These are phyloP conservation scores for Actinemys pallida DNA, from an alignment of 2,113 vertebrate genomes.

Conservation along the genomic window DNA sequence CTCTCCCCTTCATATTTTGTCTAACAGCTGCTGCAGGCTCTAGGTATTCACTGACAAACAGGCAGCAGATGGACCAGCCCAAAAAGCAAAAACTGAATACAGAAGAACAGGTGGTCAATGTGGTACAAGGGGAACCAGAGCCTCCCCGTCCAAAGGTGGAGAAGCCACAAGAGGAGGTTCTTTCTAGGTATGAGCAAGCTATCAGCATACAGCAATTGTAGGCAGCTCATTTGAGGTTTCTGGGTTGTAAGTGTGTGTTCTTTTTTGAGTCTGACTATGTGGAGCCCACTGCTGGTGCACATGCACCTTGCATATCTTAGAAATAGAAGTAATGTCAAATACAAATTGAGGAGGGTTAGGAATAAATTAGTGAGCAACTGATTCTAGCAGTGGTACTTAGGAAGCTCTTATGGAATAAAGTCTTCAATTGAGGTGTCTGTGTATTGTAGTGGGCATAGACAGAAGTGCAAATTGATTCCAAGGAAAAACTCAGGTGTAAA, in stretches of 20 bases:
- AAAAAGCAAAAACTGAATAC: background rate
- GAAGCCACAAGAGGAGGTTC: background rate
- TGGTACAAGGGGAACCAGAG: background rate
- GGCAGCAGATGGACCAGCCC: too few species aligned
- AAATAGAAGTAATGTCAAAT: background rate
- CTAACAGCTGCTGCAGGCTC: background rate
- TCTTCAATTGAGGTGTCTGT: background rate
- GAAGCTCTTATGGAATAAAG: background rate
- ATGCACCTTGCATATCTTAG: background rate
- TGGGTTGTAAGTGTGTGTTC: background rate
- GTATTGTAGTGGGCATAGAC: background rate
- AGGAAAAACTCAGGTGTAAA: background rate
- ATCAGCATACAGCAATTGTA: background rate
- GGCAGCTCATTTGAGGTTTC: background rate
- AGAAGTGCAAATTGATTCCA: background rate
- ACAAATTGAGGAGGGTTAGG: background rate
- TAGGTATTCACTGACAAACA: background rate
- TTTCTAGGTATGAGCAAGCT: background rate
- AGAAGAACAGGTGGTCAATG: background rate
- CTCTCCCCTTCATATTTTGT: background rate
- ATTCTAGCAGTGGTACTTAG: background rate
- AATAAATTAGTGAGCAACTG: background rate
- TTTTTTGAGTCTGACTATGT: background rate
- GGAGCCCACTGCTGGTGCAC: background rate
- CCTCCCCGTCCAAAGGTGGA: background rate